Evolutionary conservation across 2,888 invertebrate genomes (phyloP), one percentile per base, ranked within the genome.

Genomic region (Chrysolina americana): DNA sequence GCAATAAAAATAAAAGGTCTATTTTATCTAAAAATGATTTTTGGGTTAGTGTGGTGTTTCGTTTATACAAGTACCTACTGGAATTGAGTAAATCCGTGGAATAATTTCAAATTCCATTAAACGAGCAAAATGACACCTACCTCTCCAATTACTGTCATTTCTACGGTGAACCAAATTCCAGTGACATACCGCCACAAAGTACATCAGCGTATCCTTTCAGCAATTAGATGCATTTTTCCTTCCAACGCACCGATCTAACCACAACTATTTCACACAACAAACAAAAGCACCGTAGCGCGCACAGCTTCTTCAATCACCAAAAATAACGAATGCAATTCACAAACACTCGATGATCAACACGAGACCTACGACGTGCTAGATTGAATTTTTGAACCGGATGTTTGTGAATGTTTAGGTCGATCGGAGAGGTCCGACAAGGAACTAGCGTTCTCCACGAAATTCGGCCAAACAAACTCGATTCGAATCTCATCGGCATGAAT

Each of bases 121-220:
- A 19, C 53, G 10, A n/a, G 11, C 3, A 53, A 48, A 48, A 48
- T 28, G 2, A 44, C 44, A 77, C 73, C 78, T 82, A 85, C 85
- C 83, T 84, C 80, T 79, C 79, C 82, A 76, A 79, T 80, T 74
- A 85, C 82, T 80, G 82, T 85, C 85, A 85, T 85, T 81, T 81
- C 82, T 80, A 69, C 73, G 75, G 70, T 21, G 48, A 75, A 68
- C 71, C 70, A 73, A 56, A 13, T 65, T 68, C 47, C 71, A 41
- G 41, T 21, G 47, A 63, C 72, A 68, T 69, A 28, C 56, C 72
- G 48, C 56, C 72, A 74, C 75, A 70, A 65, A 65, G 48, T 48
- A 69, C 65, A 75, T 41, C 73, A 76, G 65, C 64, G 63, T 66
- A 56, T 64, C 56, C 66, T 11, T 53, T 44, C 62, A 48, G 59